These are phyloP conservation scores for Antidorcas marsupialis DNA, from an alignment of 2,113 vertebrate species.

Conservation along the genomic window DNA sequence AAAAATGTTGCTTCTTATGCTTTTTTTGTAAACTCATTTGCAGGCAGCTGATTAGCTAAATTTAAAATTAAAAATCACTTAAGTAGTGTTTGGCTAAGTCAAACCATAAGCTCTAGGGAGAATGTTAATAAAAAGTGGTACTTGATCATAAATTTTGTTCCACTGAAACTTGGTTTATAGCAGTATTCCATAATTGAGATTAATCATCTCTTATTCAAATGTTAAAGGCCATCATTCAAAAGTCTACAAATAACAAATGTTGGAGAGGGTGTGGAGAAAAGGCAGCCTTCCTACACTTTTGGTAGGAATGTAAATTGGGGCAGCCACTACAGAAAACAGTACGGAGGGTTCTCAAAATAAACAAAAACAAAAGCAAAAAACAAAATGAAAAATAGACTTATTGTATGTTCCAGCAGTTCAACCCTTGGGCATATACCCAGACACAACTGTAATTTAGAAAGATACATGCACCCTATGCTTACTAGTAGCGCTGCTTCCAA, in stretches of 20 bases:
- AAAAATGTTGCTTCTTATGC: neutral
- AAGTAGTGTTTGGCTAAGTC: neutral
- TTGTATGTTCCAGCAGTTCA: neutral
- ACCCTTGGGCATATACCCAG: neutral
- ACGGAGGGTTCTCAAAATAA: neutral
- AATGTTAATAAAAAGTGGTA: neutral
- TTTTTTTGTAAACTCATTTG: neutral
- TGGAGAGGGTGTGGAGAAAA: neutral
- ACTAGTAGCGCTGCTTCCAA: neutral
- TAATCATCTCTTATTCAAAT: neutral
- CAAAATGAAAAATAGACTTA: neutral
- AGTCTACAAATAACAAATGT: neutral
- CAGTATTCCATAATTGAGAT: neutral
- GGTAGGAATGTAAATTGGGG: neutral
- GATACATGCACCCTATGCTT: neutral
- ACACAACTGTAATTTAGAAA: neutral
- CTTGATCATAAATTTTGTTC: neutral
- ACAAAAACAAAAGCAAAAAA: too few species aligned
- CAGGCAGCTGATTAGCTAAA: neutral
- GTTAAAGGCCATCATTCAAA: neutral
- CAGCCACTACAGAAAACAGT: neutral
- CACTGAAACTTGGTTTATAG: neutral
- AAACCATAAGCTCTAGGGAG: neutral
- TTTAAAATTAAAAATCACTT: neutral
- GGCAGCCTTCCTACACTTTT: neutral